Conservation (phyloP, 2,888 invertebrate species). For the Scotopteryx bipunctaria region DNA sequence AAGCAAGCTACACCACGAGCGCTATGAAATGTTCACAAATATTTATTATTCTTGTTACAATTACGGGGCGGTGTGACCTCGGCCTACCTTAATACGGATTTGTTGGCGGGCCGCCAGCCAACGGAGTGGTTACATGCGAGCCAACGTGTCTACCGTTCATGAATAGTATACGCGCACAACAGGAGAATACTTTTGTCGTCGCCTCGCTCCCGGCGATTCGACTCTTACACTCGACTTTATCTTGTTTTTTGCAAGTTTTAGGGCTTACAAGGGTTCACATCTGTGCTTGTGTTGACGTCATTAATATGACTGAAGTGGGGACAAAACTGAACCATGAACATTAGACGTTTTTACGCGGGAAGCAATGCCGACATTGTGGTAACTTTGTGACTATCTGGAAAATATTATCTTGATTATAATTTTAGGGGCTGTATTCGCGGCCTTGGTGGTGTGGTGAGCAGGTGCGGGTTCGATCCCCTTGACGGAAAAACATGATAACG, state of each 20-base stretch:
- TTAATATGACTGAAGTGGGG: slow-evolving; percentile 21
- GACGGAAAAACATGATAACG: no score
- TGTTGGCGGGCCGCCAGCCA: slow-evolving; percentile 67
- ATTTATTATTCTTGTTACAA: slow-evolving; percentile 31
- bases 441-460: no score
- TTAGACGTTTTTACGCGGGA: no score
- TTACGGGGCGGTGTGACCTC: slow-evolving; percentile 51
- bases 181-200: slow-evolving; percentile 29
- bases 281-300: slow-evolving; percentile 20
- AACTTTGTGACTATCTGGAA: no score
- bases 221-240: slow-evolving; percentile 28
- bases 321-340: no score
- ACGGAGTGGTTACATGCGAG: slow-evolving; percentile 45
- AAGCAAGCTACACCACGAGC: no score
- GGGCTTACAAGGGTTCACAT: slow-evolving; percentile 23
- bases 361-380: no score
- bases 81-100: slow-evolving; percentile 51
- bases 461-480: no score
- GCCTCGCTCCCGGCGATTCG: slow-evolving; percentile 29
- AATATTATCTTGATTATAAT: no score
- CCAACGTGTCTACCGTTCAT: slow-evolving; percentile 45
- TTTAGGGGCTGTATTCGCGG: no score
- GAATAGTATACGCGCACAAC: slow-evolving; percentile 39
- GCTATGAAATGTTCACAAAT: background rate
- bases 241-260: slow-evolving; percentile 25